These are phyloP conservation scores for Protodeltote pygarga DNA, from an alignment of 2,888 invertebrate species.

Conservation along the genomic window DNA sequence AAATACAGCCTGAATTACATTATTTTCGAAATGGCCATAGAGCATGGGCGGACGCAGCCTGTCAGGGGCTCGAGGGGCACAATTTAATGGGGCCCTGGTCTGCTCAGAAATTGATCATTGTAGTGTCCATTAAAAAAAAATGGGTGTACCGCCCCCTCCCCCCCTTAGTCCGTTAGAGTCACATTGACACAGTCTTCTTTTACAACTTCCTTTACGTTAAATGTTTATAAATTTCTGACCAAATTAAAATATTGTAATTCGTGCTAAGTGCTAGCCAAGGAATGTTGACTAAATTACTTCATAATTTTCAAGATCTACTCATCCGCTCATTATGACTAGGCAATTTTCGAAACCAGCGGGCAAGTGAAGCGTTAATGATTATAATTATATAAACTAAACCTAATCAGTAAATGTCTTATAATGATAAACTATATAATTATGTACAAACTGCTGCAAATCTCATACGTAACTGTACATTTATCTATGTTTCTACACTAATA, in stretches of 20 bases:
- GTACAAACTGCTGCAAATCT: constrained; percentile 76
- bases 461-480: constrained; percentile 85
- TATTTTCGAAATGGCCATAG: neutral
- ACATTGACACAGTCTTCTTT: neutral
- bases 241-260: constrained; percentile 24
- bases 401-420: constrained; percentile 56
- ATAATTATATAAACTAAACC: constrained; percentile 47
- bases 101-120: too few relatives aligned
- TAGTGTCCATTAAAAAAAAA: too few relatives aligned
- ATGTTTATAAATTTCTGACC: neutral
- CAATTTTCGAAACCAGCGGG: constrained; percentile 70
- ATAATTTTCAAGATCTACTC: constrained; percentile 51
- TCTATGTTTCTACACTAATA: constrained; percentile 44
- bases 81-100: too few relatives aligned
- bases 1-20: constrained; percentile 37
- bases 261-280: constrained; percentile 43
- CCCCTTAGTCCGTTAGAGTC: too few relatives aligned
- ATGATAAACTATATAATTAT: constrained; percentile 72
- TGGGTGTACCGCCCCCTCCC: too few relatives aligned
- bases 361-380: constrained; percentile 57
- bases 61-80: too few relatives aligned
- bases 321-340: constrained; percentile 79
- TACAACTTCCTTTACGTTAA: too few relatives aligned
- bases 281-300: constrained; percentile 47
- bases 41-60: too few relatives aligned